A percentile compares a stretch with the other conserved stretches of the same genome.
Conservation (phyloP, 2,888 invertebrate species). For the Lordiphosa andalusiaca region DNA sequence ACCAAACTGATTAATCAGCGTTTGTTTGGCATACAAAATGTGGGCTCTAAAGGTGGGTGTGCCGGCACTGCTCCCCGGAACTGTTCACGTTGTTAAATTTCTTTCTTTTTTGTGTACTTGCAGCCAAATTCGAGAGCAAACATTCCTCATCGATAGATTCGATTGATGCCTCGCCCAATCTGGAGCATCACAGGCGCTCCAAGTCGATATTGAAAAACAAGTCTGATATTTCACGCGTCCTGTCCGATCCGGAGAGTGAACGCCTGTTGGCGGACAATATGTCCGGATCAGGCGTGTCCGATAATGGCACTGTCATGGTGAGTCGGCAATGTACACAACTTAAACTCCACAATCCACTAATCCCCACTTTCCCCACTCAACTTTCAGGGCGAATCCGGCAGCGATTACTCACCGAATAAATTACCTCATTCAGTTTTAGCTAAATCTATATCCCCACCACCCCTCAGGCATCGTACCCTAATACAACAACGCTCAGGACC, state of each 20-base stretch:
- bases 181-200: conserved; percentile 85
- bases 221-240: conserved; percentile 83
- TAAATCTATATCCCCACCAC: conserved; percentile 81
- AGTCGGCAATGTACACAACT: not conserved
- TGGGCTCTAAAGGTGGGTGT: conserved; percentile 77
- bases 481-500: conserved; percentile 80
- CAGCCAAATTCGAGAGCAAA: conserved; percentile 82
- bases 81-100: not conserved
- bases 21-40: conserved; percentile 84
- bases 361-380: not conserved
- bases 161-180: conserved; percentile 85
- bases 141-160: conserved; percentile 87
- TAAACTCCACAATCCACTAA: not conserved
- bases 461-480: conserved; percentile 80
- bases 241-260: conserved; percentile 87
- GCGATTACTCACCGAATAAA: conserved; percentile 84
- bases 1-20: conserved; percentile 88
- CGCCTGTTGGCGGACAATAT: conserved; percentile 86
- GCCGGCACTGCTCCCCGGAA: no score
- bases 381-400: conserved; percentile 84
- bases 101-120: not conserved
- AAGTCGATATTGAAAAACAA: conserved; percentile 89
- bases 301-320: conserved; percentile 81
- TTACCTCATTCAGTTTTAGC: conserved; percentile 80
- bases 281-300: conserved; percentile 83